Percentiles rank a stretch among this genome's conserved stretches.
Conservation (phyloP, 2,888 invertebrate genomes). For the Agrotis exclamationis region DNA sequence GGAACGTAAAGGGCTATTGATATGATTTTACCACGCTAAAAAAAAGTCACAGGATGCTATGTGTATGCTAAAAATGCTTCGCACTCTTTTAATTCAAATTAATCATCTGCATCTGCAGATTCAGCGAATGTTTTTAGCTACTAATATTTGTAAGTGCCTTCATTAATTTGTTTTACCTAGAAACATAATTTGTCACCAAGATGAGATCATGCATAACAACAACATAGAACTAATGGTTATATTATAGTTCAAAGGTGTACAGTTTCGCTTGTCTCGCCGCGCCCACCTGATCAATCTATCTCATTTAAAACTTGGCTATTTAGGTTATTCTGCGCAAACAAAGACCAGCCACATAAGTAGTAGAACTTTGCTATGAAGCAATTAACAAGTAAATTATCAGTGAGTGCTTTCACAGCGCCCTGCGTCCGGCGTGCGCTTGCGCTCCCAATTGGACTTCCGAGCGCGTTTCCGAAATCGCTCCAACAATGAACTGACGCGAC, state of each 20-base stretch:
- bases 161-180: neutral
- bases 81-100: neutral
- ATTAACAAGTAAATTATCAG: conserved; percentile 82
- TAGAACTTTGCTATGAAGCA: conserved; percentile 67
- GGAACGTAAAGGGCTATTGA: too few relatives aligned
- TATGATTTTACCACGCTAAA: too few relatives aligned
- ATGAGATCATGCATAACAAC: conserved; percentile 25
- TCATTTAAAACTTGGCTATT: conserved; percentile 32
- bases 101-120: neutral
- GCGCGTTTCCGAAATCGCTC: conserved; percentile 88
- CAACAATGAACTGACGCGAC: conserved; percentile 76
- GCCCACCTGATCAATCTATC: conserved; percentile 37
- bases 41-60: neutral
- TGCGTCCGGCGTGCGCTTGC: conserved; percentile 85
- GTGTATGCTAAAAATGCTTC: neutral
- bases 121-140: neutral
- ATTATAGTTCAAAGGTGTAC: conserved; percentile 31
- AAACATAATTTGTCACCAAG: conserved; percentile 21
- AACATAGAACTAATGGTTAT: conserved; percentile 21
- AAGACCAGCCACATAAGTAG: conserved; percentile 44
- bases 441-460: conserved; percentile 91
- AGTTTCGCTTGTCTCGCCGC: conserved; percentile 27
- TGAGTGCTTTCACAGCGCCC: conserved; percentile 86
- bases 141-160: neutral
- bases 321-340: conserved; percentile 37